phyloP scores from a whole-genome alignment of 2,797 vertebrate species.

The Corythornis leucogaster region DNA sequence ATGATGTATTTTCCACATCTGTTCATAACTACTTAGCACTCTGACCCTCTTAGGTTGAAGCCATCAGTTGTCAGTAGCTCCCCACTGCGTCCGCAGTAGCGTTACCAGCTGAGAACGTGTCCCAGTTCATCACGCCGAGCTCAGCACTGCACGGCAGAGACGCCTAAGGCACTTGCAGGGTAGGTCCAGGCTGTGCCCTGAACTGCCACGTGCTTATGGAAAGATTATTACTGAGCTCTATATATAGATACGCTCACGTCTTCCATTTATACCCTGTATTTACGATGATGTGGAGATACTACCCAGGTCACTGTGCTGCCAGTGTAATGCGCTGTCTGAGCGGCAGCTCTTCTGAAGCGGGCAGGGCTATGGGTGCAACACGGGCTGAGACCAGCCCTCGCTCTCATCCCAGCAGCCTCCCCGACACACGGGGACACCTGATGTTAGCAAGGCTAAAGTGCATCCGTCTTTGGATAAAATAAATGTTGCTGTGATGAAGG shows the following conservation, averaged over 20 bases:
- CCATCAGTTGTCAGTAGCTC: not conserved
- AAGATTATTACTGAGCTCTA: not conserved
- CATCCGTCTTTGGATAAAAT: not conserved
- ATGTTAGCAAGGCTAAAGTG: not conserved
- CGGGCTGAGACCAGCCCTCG: not conserved
- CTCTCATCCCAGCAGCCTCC: not conserved
- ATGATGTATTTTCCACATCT: not conserved
- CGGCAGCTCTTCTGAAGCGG: not conserved
- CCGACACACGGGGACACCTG: not conserved
- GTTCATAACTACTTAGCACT: not conserved
- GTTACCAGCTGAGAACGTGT: not conserved
- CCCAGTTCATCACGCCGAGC: not conserved
- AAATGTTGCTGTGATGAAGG: not conserved
- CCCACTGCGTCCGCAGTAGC: not conserved
- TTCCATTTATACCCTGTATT: not conserved
- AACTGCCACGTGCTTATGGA: not conserved
- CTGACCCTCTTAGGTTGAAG: not conserved
- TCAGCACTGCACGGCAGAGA: not conserved
- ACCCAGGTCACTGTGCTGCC: accelerated
- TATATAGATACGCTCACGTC: too few species aligned
- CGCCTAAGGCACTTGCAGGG: not conserved
- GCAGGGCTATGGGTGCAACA: not conserved
- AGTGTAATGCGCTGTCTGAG: not conserved
- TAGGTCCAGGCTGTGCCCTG: not conserved
- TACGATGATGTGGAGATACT: accelerated